Evolutionary conservation across 2,113 vertebrate genomes (phyloP).

Genomic region (Chiloscyllium plagiosum): DNA sequence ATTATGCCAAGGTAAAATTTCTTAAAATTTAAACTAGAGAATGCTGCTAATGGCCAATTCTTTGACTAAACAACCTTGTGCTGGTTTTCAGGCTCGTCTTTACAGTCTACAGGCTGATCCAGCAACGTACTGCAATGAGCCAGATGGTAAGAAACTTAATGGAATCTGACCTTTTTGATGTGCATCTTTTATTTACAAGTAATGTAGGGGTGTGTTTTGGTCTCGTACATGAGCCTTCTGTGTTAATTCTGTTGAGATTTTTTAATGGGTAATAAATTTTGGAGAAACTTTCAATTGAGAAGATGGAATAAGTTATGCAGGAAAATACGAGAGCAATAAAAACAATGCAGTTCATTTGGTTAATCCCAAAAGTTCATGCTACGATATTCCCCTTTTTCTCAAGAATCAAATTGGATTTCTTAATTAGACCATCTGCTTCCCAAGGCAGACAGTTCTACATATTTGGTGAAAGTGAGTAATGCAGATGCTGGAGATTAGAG

Average conservation of each 20-base stretch:
- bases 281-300: not conserved
- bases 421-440: not conserved
- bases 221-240: not conserved
- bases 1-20: not conserved
- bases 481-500: too few relatives aligned
- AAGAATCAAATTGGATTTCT: too few relatives aligned
- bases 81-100: conserved; percentile 76
- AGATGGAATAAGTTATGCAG: not conserved
- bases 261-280: not conserved
- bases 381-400: not conserved
- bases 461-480: too few relatives aligned
- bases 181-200: not conserved
- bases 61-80: not conserved
- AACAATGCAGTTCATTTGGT: not conserved
- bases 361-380: not conserved
- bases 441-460: not conserved
- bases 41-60: not conserved
- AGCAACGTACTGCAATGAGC: conserved; percentile 97
- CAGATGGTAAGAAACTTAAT: conserved; percentile 68
- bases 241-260: not conserved
- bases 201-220: not conserved
- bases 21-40: not conserved
- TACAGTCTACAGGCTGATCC: conserved; percentile 95
- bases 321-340: not conserved
- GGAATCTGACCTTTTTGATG: not conserved